phyloP scores from a whole-genome alignment of 2,888 invertebrate genomes.

The Troides helena region DNA sequence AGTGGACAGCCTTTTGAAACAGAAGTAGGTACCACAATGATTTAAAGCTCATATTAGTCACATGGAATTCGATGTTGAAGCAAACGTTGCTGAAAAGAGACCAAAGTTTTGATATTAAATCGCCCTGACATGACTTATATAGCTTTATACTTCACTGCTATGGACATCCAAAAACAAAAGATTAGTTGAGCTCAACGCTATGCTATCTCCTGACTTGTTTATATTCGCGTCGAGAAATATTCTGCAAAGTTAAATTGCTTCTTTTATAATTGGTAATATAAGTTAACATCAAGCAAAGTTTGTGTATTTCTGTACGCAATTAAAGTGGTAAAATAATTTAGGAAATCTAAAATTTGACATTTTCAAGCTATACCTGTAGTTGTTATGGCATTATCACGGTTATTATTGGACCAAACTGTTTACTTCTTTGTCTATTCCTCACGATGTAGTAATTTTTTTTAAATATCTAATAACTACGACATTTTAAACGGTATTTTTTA shows the following conservation, averaged over 20 bases:
- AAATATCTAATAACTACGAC: no score
- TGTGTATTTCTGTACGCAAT: no score
- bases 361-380: no score
- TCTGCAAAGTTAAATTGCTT: constrained; percentile 3
- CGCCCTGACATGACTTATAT: constrained; percentile 26
- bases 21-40: constrained; percentile 34
- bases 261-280: not conserved
- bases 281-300: no score
- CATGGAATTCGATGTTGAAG: constrained; percentile 14
- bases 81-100: constrained; percentile 25
- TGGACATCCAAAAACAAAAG: constrained; percentile 27
- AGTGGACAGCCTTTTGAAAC: constrained; percentile 2
- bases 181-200: constrained; percentile 14
- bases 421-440: no score
- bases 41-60: constrained; percentile 63
- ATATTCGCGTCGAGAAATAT: constrained; percentile 6
- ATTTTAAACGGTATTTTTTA: no score
- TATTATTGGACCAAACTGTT: no score
- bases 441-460: no score
- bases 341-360: no score
- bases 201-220: constrained; percentile 8
- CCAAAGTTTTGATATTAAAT: constrained; percentile 26
- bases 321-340: no score
- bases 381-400: no score
- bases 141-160: constrained; percentile 27